A percentile compares a stretch with the other conserved stretches of the same genome.
Conservation (phyloP, 2,113 vertebrate genomes). For the Lipotes vexillifer region DNA sequence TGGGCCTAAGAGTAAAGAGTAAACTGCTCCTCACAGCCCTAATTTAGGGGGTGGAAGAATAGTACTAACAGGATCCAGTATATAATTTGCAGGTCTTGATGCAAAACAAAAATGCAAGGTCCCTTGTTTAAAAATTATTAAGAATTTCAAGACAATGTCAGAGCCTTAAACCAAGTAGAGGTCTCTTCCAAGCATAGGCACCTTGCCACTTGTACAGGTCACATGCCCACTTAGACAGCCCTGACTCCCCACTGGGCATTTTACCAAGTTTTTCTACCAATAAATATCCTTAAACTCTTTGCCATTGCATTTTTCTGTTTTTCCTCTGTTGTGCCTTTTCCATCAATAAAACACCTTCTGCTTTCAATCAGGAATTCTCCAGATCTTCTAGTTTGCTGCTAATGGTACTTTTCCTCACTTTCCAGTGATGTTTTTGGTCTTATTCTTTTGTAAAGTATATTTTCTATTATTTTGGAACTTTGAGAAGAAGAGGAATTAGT, state of each 20-base stretch:
- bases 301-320: neutral
- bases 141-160: neutral
- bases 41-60: rapidly evolving
- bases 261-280: neutral
- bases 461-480: neutral
- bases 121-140: neutral
- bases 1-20: neutral
- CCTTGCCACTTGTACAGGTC: too few species aligned
- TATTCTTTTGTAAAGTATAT: neutral
- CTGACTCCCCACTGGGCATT: neutral
- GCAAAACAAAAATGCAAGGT: neutral
- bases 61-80: neutral
- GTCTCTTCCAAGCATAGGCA: neutral
- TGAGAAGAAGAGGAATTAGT: neutral
- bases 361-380: neutral
- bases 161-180: neutral
- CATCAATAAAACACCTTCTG: neutral
- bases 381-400: neutral
- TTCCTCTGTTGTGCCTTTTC: neutral
- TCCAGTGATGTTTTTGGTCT: neutral
- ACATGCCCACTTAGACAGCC: neutral
- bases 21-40: neutral
- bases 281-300: neutral
- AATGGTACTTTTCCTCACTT: neutral
- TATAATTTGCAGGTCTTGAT: neutral